phyloP scores from a whole-genome alignment of 2,113 vertebrate species.

The Otocyon megalotis region DNA sequence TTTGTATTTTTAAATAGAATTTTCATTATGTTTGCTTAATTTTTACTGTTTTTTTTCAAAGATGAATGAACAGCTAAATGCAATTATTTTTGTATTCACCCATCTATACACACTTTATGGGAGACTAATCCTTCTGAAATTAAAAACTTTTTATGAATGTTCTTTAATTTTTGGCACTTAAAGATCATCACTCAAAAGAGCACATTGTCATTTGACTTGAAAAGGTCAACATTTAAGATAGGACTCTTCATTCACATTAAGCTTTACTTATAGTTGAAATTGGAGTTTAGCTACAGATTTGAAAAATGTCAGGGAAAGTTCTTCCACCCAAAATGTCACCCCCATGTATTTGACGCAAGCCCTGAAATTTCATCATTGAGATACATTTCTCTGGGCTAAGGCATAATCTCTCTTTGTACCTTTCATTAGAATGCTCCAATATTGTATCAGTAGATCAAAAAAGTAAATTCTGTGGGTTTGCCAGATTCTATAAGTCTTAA shows the following conservation, averaged over 20 bases:
- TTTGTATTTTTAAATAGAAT: neutral
- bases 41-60: neutral
- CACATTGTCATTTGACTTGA: constrained; percentile 68
- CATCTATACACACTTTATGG: neutral
- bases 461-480: neutral
- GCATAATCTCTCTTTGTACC: neutral
- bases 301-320: constrained; percentile 64
- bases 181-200: constrained; percentile 64
- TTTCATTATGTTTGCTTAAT: neutral
- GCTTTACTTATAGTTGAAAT: neutral
- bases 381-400: neutral
- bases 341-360: neutral
- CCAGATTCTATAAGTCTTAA: neutral
- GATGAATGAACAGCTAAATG: neutral
- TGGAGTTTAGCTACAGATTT: constrained; percentile 17
- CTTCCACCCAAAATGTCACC: constrained; percentile 22
- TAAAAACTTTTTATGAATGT: constrained; percentile 48
- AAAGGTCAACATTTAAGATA: constrained; percentile 67
- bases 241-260: constrained; percentile 43
- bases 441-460: neutral
- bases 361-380: neutral
- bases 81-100: neutral
- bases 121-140: constrained; percentile 20
- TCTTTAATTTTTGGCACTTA: constrained; percentile 54
- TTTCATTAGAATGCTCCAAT: constrained; percentile 8